A percentile compares a stretch with the other conserved stretches of the same genome.
phyloP scores from a whole-genome alignment of 2,113 vertebrate genomes.

The Microtus richardsoni region DNA sequence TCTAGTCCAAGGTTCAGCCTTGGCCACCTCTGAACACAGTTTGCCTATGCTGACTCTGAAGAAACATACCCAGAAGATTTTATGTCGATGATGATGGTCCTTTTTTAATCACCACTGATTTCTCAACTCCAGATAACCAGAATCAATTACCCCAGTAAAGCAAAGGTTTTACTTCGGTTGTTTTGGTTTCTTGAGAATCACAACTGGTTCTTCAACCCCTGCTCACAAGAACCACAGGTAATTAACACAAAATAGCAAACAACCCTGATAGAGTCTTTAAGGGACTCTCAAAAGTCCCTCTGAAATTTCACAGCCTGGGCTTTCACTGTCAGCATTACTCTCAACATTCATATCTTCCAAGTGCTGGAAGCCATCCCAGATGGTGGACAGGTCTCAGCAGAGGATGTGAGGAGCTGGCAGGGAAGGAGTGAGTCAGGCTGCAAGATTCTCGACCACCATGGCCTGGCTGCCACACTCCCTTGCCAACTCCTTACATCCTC shows the following conservation, averaged over 20 bases:
- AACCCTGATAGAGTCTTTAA: neutral
- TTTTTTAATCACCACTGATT: neutral
- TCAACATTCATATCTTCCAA: too few relatives aligned
- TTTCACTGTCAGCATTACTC: too few relatives aligned
- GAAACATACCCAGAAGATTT: neutral
- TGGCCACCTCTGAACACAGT: neutral
- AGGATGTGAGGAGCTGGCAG: too few relatives aligned
- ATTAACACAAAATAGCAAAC: neutral
- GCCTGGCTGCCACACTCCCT: too few relatives aligned
- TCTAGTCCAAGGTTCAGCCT: neutral
- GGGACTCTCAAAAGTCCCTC: neutral
- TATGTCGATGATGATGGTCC: neutral
- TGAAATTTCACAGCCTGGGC: neutral
- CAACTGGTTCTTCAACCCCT: neutral
- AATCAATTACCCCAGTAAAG: neutral
- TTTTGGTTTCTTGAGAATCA: neutral
- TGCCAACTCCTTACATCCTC: too few relatives aligned
- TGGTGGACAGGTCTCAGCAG: too few relatives aligned
- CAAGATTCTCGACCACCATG: too few relatives aligned
- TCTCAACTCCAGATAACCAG: neutral
- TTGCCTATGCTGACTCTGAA: neutral
- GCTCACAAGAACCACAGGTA: neutral
- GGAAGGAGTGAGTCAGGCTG: too few relatives aligned
- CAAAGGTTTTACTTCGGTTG: neutral
- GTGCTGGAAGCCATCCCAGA: too few relatives aligned